Evolutionary conservation across 2,797 vertebrate species (phyloP).

Genomic region (Pitangus sulphuratus): DNA sequence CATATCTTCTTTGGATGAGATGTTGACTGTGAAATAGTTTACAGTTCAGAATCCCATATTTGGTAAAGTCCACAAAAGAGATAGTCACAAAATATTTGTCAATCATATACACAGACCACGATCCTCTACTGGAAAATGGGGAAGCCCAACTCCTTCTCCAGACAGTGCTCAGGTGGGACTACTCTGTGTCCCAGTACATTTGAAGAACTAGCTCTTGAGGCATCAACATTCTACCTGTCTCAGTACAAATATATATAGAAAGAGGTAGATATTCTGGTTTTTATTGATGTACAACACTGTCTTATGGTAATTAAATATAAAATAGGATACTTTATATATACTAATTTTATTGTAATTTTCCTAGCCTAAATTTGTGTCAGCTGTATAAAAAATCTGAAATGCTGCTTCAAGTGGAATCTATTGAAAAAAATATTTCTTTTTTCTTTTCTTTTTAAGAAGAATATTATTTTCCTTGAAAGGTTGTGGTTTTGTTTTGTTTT

Average conservation of each 20-base stretch:
- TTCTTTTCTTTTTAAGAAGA: not conserved
- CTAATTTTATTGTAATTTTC: not conserved
- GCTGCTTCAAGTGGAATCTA: not conserved
- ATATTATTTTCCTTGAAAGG: fast-evolving
- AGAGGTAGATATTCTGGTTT: not conserved
- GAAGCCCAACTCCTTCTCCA: fast-evolving
- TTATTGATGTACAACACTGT: not conserved
- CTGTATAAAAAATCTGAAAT: not conserved
- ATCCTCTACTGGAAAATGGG: not conserved
- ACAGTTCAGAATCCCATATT: not conserved
- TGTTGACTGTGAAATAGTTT: not conserved
- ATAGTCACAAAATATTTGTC: not conserved
- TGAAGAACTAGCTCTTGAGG: not conserved
- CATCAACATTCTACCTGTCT: fast-evolving
- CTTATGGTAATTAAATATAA: not conserved
- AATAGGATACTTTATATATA: not conserved
- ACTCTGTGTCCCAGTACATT: not conserved
- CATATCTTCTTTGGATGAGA: not conserved
- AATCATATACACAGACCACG: not conserved
- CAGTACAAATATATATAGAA: not conserved
- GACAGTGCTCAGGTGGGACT: not conserved
- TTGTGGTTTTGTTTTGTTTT: not conserved
- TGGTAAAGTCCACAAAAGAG: fast-evolving
- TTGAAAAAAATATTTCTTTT: fast-evolving
- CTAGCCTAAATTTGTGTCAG: not conserved